phyloP scores from a whole-genome alignment of 1,140 invertebrate genomes.

The Drosophila oshimai region DNA sequence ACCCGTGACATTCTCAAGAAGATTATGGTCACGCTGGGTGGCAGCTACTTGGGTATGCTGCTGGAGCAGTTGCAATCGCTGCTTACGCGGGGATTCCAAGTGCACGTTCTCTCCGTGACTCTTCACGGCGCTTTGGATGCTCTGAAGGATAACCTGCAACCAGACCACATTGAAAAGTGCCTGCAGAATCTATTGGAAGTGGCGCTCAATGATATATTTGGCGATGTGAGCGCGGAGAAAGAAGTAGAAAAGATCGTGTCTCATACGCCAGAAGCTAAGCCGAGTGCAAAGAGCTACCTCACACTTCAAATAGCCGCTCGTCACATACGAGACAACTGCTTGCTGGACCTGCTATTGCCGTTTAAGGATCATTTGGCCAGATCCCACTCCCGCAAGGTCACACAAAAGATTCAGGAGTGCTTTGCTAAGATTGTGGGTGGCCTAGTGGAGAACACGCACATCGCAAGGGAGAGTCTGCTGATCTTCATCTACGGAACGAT shows the following conservation, averaged over 20 bases:
- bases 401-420: conserved; percentile 91
- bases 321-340: conserved; percentile 89
- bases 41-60: conserved; percentile 90
- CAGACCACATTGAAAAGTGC: conserved; percentile 90
- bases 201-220: conserved; percentile 94
- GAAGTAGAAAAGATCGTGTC: conserved; percentile 92
- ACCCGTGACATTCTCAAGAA: conserved; percentile 95
- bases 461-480: conserved; percentile 88
- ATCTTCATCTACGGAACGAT: conserved; percentile 92
- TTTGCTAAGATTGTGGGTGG: conserved; percentile 91
- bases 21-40: conserved; percentile 93
- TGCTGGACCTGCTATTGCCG: conserved; percentile 91
- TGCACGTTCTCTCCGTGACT: conserved; percentile 95
- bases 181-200: conserved; percentile 91
- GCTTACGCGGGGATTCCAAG: conserved; percentile 94
- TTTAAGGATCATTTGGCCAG: conserved; percentile 91
- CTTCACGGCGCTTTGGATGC: conserved; percentile 91
- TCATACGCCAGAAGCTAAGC: conserved; percentile 91
- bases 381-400: conserved; percentile 90
- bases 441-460: conserved; percentile 90
- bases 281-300: conserved; percentile 93
- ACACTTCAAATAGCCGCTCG: conserved; percentile 92
- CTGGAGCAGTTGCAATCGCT: conserved; percentile 91
- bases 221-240: conserved; percentile 94
- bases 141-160: conserved; percentile 84